Conservation (phyloP, 2,888 invertebrate genomes). For the Magallana nippona region DNA sequence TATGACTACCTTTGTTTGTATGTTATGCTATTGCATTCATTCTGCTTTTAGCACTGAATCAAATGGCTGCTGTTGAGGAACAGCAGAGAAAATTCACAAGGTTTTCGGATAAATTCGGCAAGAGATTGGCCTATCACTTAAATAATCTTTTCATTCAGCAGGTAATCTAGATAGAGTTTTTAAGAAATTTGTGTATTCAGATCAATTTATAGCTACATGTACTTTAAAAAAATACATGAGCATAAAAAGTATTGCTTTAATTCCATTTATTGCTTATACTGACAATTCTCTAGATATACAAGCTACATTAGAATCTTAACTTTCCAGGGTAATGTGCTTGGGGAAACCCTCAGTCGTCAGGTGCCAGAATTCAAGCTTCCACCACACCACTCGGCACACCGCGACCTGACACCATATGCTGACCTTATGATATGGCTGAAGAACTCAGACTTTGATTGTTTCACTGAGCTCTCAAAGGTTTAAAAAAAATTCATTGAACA, state of each 20-base stretch:
- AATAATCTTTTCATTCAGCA: conserved; percentile 97
- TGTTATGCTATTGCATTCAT: conserved; percentile 14
- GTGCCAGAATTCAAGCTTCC: conserved; percentile 85
- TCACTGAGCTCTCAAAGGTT: conserved; percentile 87
- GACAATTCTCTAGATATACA: background rate
- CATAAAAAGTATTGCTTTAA: no score
- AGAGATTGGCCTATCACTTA: conserved; percentile 91
- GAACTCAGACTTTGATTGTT: conserved; percentile 89
- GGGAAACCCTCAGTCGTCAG: conserved; percentile 82
- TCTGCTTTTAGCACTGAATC: conserved; percentile 74
- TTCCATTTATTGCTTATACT: no score
- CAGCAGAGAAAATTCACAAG: conserved; percentile 89
- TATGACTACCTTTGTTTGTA: no score
- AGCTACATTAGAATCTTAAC: background rate
- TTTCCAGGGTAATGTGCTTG: conserved; percentile 85
- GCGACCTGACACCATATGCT: conserved; percentile 91
- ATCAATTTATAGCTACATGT: no score
- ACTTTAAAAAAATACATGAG: no score
- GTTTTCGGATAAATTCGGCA: conserved; percentile 89
- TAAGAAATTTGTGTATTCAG: no score
- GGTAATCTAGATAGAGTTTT: conserved; percentile 79
- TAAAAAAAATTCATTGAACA: no score
- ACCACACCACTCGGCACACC: conserved; percentile 89
- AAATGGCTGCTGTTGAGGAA: conserved; percentile 88
- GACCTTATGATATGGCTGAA: conserved; percentile 96